These are phyloP conservation scores for Grallaria varia DNA, from an alignment of 2,113 vertebrate genomes.

Conservation along the genomic window DNA sequence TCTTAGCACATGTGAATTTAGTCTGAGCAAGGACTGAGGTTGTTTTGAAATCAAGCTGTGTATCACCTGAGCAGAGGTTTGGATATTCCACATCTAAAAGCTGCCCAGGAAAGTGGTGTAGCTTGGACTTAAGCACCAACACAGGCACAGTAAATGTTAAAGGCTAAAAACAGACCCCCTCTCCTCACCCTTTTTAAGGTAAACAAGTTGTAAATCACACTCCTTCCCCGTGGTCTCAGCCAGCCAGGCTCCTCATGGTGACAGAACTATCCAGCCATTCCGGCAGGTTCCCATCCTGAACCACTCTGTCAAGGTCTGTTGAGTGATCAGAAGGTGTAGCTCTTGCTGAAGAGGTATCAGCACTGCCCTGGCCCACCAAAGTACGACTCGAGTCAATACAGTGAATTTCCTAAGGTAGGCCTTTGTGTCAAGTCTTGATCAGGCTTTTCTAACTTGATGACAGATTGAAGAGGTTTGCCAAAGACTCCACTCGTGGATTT, in stretches of 20 bases:
- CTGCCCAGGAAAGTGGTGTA: background rate
- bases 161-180: background rate
- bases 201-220: background rate
- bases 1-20: background rate
- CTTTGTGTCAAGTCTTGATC: background rate
- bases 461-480: background rate
- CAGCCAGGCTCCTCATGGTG: fast-evolving
- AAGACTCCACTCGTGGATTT: fast-evolving
- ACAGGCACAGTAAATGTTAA: background rate
- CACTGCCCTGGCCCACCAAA: background rate
- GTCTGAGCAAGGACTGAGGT: background rate
- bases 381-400: fast-evolving
- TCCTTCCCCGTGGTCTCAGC: fast-evolving
- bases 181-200: background rate
- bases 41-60: fast-evolving
- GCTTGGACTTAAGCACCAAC: background rate
- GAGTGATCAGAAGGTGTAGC: too few species aligned
- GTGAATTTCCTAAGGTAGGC: fast-evolving
- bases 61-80: background rate
- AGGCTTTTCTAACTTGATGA: background rate
- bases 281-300: background rate
- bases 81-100: background rate
- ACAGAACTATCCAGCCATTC: fast-evolving
- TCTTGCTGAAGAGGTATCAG: background rate
- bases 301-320: fast-evolving